phyloP scores from a whole-genome alignment of 2,888 invertebrate genomes.

The Eueremaeus valkanovi region DNA sequence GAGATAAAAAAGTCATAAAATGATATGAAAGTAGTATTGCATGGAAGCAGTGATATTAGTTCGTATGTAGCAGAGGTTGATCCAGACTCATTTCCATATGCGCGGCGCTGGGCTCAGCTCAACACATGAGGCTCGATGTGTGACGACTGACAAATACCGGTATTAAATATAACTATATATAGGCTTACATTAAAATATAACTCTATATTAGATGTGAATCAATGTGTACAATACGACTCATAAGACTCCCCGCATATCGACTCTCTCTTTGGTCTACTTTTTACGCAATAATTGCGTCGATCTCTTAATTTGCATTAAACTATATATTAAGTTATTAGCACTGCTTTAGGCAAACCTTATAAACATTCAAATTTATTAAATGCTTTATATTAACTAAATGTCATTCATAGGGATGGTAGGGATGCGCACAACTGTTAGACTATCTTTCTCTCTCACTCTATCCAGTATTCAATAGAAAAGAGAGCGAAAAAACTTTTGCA shows the following conservation, averaged over 20 bases:
- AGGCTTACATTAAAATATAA: conserved; percentile 35
- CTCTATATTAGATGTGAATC: conserved; percentile 30
- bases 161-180: conserved; percentile 33
- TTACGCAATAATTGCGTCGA: conserved; percentile 14
- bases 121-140: neutral
- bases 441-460: no score
- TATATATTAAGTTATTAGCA: conserved; percentile 26
- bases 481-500: neutral
- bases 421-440: no score
- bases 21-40: conserved; percentile 27
- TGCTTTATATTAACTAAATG: neutral
- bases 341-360: conserved; percentile 26
- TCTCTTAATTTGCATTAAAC: conserved; percentile 34
- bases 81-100: conserved; percentile 32
- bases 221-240: conserved; percentile 16
- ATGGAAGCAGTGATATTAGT: conserved; percentile 22
- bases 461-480: neutral
- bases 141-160: conserved; percentile 17
- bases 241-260: neutral
- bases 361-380: conserved; percentile 24
- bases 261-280: conserved; percentile 7
- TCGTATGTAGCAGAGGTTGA: neutral
- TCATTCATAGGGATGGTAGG: no score
- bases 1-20: conserved; percentile 26
- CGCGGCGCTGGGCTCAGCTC: neutral